Evolutionary conservation across 1,140 invertebrate species (phyloP), one percentile per base, ranked within the genome.

Genomic region (Lucilia cuprina): DNA sequence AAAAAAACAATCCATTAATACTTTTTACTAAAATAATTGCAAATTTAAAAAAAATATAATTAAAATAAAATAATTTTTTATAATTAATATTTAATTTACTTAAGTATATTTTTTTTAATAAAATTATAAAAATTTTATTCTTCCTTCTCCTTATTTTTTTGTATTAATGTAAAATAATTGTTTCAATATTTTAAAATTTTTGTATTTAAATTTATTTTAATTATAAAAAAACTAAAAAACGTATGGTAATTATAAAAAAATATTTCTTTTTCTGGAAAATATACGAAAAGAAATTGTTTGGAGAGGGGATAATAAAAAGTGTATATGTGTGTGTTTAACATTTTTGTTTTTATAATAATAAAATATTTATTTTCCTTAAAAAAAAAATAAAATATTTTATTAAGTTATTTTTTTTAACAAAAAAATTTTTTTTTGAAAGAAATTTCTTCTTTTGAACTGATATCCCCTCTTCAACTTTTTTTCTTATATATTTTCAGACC

Each of bases 261-360:
- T n/a, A 41, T 77, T 77, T 77, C 35, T 21, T 21, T 21, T 70
- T 70, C 14, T 70, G 9, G 8, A 80, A 80, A 50, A 80, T 49
- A 49, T 50, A 80, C 35, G 35, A 74, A 47, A 75, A 41, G n/a
- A 83, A 75, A 83, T 70, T 83, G 19, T 77, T 86, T 87, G 87
- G 87, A 88, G 87, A 88, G 87, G 87, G 87, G 86, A 87, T 86
- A 85, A 83, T 84, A 85, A 85, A 83, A 25, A 83, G 49, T 65
- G 41, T 75, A 65, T 30, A 30, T 30, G 25, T 30, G 25, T 47
- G 12, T 74, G 19, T 83, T 83, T 74, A 83, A 47, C 30, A 83
- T 30, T 74, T 60, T 75, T 83, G 12, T 49, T 14, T 74, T 83
- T 74, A n/a, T 19, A 82, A 25, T 50, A 82, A 82, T 82, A 82